Evolutionary conservation across 1,140 invertebrate genomes (phyloP).

Genomic region (Trinorchestia longiramus): DNA sequence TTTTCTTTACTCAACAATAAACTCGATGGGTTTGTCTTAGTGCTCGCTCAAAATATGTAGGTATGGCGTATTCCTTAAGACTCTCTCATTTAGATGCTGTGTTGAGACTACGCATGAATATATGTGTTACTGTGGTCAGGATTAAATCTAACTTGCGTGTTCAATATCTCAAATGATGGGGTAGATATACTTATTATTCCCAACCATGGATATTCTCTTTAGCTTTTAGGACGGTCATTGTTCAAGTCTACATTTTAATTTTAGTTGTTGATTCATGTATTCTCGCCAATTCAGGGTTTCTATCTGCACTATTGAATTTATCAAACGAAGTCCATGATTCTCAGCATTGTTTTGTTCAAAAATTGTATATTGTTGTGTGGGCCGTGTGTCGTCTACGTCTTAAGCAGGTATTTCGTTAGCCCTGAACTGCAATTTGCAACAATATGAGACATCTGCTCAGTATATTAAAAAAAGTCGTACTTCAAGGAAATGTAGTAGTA

Average conservation of each 20-base stretch:
- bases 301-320: not conserved
- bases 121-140: not conserved
- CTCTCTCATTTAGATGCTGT: not conserved
- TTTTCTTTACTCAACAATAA: not conserved
- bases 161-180: not conserved
- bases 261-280: not conserved
- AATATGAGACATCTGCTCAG: no score
- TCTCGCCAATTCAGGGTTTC: not conserved
- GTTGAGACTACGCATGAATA: not conserved
- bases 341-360: no score
- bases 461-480: no score
- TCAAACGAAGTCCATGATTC: no score
- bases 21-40: not conserved
- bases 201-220: not conserved
- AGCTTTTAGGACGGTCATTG: not conserved
- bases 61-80: not conserved
- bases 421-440: not conserved
- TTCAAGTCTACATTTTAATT: not conserved
- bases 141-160: not conserved
- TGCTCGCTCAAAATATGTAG: not conserved
- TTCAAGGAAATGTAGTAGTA: no score
- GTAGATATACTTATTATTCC: not conserved
- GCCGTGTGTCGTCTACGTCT: not conserved
- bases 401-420: not conserved
- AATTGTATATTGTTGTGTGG: no score